Base-by-base conservation (phyloP, 1,140 invertebrate species). In the Drosophila pruinosa region DNA sequence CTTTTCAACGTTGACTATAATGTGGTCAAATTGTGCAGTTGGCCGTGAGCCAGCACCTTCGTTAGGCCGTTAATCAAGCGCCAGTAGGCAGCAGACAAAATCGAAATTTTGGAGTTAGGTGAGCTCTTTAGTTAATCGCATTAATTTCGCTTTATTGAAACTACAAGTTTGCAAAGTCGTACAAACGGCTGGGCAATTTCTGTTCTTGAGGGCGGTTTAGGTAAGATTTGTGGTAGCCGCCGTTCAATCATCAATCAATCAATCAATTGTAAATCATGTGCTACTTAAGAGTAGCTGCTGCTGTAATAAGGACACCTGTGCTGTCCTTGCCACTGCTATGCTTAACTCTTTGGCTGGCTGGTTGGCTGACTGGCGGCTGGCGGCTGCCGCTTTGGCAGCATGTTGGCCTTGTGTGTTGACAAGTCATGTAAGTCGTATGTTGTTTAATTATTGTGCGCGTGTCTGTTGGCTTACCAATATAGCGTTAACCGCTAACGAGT, bases 401-500 rank as follows among this genome's bases (percentile, higher is more conserved):
- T 22, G 47, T 61, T 69, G 61, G 47, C 22, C 43, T 54, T 52
- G 59, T 56, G 62, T 67, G 81, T 80, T 86, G 80, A 86, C 81
- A 83, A 79, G 75, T 78, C 79, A 58, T 83, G 79, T 83, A 86
- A 76, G 76, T 80, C 68, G 19, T 48, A 56, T 78, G 69, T 73
- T 85, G 80, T 85, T 85, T 85, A 85, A 85, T 85, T 85, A 86
- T 80, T 80, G 81, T 70, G 75, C 81, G 54, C 74, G 70, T 63
- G 50, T 63, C 72, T 72, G 57, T 67, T 71, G 81, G 81, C 74
- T 78, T 75, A 81, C 81, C 81, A 88, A 86, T 81, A 85, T 68
- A 76, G 68, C 81, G 77, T 81, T 81, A 86, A 86, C 81, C 81
- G 77, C 81, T 86, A 86, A 86, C 82, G 82, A 86, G 81, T 86